Evolutionary conservation across 2,113 vertebrate species (phyloP).

Genomic region (Serilophus lunatus): DNA sequence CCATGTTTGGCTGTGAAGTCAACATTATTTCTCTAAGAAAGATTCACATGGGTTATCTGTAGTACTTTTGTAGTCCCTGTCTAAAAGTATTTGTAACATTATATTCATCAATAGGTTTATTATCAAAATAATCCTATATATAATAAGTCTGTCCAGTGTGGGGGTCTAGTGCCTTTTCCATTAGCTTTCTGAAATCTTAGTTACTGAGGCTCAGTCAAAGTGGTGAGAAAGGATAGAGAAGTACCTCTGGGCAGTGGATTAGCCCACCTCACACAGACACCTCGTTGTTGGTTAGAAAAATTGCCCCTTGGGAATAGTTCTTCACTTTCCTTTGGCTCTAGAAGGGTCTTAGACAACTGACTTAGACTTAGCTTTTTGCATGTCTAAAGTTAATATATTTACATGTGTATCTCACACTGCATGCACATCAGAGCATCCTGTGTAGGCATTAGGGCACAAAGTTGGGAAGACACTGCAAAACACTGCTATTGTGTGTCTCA

Average conservation of each 20-base stretch:
- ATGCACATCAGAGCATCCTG: neutral
- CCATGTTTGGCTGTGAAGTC: neutral
- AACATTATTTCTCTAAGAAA: neutral
- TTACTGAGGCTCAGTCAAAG: neutral
- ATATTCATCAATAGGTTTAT: neutral
- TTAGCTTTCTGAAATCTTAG: neutral
- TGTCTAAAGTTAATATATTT: neutral
- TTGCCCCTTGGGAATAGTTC: neutral
- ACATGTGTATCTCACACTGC: accelerated
- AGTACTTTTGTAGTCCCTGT: neutral
- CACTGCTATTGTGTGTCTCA: neutral
- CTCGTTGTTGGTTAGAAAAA: neutral
- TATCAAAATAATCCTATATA: neutral
- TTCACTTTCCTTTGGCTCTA: neutral
- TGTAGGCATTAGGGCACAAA: neutral
- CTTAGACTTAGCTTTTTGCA: neutral
- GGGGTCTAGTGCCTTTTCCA: neutral
- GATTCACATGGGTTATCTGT: neutral
- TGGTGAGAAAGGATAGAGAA: neutral
- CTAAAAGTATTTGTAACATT: neutral
- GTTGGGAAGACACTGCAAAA: neutral
- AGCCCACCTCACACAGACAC: accelerated
- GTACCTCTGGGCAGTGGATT: neutral
- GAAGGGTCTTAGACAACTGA: neutral
- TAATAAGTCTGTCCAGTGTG: neutral